Base-by-base conservation (phyloP, 2,888 invertebrate species). In the Epistrophe eligans region DNA sequence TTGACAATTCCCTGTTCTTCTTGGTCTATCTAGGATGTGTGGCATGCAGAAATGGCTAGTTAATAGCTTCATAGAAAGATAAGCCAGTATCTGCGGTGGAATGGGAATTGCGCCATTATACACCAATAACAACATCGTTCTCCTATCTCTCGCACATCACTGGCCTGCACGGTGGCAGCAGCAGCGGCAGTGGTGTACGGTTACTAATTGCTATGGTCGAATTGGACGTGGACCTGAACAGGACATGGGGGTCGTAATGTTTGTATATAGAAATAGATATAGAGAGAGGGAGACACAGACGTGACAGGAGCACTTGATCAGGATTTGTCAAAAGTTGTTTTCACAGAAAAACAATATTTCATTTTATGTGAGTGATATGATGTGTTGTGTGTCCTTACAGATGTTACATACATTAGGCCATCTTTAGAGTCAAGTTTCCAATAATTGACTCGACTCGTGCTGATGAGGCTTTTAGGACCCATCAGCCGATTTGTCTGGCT, bases 71-170 rank as follows among this genome's bases (percentile, higher is more conserved):
- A 66, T 66, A 52, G 58, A 58, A 66, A 76, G 77, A 84, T 84
- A 73, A 73, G 70, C 71, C 67, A 50, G 19, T 55, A 73, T 74
- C 74, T 70, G 48, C 35, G 35, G 62, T 50, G 77, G 84, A 77
- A 84, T 84, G 80, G 77, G 77, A 84, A 84, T 80, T 72, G 52
- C 77, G 35, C 80, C 71, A 80, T 79, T 83, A 79, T 28, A 73
- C 83, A 73, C 45, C 79, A 71, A 84, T 84, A 79, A 71, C 70
- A 79, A 64, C 74, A 74, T 84, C 84, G 74, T 74, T 58, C 57
- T 40, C 13, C 52, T 73, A 77, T 77, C 73, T 66, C n/a, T 48
- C 19, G 57, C 57, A 79, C 72, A 79, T 72, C 83, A 43, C 28
- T 55, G 55, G 9, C 15, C 28, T 13, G 35, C 17, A 43, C 43